Conservation (phyloP, 2,888 invertebrate genomes). For the Drosophila buzzatii region DNA sequence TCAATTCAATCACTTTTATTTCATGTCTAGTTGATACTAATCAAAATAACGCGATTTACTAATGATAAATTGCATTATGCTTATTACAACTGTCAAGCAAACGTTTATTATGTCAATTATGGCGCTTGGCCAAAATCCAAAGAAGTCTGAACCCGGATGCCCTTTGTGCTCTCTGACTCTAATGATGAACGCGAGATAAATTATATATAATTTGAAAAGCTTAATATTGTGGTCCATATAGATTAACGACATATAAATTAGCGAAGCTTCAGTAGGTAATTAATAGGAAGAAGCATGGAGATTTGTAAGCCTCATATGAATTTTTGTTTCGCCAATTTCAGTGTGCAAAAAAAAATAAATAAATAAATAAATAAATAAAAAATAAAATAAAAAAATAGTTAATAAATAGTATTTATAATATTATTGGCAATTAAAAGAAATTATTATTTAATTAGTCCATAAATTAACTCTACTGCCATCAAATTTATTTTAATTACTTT, state of each 20-base stretch:
- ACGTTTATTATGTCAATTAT: neutral
- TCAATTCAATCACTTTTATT: neutral
- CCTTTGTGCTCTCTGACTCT: neutral
- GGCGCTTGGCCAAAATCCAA: constrained; percentile 1
- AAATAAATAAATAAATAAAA: no score
- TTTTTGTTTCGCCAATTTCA: no score
- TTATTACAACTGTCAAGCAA: neutral
- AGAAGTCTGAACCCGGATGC: neutral
- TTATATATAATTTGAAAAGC: neutral
- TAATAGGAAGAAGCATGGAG: neutral
- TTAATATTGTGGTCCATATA: neutral
- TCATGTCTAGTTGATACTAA: neutral
- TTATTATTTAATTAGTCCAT: neutral
- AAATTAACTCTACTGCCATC: neutral
- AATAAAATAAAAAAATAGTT: no score
- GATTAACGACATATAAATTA: constrained; percentile 1
- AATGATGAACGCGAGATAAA: neutral
- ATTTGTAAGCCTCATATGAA: neutral
- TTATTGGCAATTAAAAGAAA: neutral
- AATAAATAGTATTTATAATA: neutral
- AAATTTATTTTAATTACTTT: constrained; percentile 1
- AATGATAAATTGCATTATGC: neutral
- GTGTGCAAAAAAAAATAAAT: no score
- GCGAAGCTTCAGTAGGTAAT: neutral
- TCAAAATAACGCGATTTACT: neutral